phyloP scores from a whole-genome alignment of 2,797 vertebrate genomes.

The Catamblyrhynchus diadema region DNA sequence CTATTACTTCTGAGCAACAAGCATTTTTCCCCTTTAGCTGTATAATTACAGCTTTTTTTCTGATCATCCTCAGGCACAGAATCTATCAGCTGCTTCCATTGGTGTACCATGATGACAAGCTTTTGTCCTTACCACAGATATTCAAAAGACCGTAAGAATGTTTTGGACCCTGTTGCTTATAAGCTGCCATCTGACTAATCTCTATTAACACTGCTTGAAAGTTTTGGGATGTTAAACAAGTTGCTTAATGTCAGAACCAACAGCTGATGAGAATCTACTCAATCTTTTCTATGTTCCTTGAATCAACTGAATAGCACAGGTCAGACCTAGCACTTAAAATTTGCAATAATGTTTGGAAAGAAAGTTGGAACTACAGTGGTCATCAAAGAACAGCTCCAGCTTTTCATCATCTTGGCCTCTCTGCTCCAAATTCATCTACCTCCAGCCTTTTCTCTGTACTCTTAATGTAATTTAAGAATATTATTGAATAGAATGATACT shows the following conservation, averaged over 20 bases:
- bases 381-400: background rate
- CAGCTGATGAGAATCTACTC: background rate
- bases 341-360: background rate
- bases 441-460: background rate
- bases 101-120: background rate
- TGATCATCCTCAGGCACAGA: background rate
- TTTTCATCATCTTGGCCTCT: background rate
- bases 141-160: background rate
- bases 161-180: background rate
- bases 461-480: background rate
- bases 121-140: background rate
- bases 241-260: background rate
- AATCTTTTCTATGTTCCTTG: background rate
- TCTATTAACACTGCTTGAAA: background rate
- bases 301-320: background rate
- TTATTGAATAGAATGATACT: background rate
- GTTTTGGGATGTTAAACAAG: background rate
- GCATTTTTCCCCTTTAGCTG: background rate
- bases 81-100: background rate
- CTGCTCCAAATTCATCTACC: background rate
- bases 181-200: background rate
- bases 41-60: background rate
- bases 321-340: background rate
- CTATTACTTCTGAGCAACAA: background rate
- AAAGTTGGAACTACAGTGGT: constrained; percentile 14